phyloP scores from a whole-genome alignment of 1,140 invertebrate species.

The Pseudachorutes palmiensis region DNA sequence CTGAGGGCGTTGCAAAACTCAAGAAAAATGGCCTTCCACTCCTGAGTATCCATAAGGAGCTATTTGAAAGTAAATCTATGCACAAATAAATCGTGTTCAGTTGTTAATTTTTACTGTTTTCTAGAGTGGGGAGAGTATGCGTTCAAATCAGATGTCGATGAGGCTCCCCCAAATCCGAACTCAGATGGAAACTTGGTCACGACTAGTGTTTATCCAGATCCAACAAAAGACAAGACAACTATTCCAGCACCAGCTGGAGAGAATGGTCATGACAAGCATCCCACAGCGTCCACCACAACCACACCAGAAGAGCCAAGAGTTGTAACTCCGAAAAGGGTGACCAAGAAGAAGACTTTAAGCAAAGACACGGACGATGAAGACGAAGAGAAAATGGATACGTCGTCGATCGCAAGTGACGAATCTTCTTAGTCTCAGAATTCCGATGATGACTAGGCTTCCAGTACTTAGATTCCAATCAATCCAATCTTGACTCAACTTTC shows the following conservation, averaged over 20 bases:
- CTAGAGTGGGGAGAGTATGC: conserved; percentile 2
- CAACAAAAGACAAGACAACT: not conserved
- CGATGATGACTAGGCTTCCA: too few relatives aligned
- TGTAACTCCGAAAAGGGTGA: not conserved
- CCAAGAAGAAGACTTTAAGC: not conserved
- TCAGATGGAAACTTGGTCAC: not conserved
- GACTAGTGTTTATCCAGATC: not conserved
- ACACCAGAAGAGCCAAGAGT: not conserved
- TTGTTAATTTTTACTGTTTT: not conserved
- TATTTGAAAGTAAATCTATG: not conserved
- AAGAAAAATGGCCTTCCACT: not conserved
- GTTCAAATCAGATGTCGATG: not conserved
- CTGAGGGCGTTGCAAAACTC: not conserved
- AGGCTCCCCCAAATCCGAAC: too few relatives aligned
- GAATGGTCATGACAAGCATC: not conserved
- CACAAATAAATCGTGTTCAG: too few relatives aligned
- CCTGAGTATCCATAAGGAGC: not conserved
- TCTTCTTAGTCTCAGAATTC: too few relatives aligned
- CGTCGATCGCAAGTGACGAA: too few relatives aligned
- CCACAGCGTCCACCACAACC: too few relatives aligned
- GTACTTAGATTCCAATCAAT: too few relatives aligned
- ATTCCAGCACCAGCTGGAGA: not conserved
- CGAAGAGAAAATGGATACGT: too few relatives aligned
- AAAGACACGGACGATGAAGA: not conserved
- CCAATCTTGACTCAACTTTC: too few relatives aligned